Percentiles rank a stretch among this genome's conserved stretches.
These are phyloP conservation scores for Diabrotica balteata DNA, from an alignment of 2,888 invertebrate genomes.

Conservation along the genomic window DNA sequence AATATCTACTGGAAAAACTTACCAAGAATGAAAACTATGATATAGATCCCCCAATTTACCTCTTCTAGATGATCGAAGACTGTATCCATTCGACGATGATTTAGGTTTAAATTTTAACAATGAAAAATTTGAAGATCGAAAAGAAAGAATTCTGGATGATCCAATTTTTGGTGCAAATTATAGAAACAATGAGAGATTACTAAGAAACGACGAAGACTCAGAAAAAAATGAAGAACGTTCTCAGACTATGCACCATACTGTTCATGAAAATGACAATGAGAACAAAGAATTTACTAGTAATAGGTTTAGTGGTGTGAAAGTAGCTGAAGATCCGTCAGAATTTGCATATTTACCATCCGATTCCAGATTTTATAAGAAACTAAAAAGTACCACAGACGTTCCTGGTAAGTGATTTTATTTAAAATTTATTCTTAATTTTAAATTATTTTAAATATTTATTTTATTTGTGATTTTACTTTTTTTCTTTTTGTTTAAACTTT, in stretches of 20 bases:
- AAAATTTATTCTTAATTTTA: too few relatives aligned
- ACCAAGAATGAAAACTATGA: conserved; percentile 18
- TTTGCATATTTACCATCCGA: conserved; percentile 58
- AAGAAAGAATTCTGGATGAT: conserved; percentile 28
- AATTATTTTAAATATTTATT: too few relatives aligned
- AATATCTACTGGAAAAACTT: conserved; percentile 22
- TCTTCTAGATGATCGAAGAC: conserved; percentile 35
- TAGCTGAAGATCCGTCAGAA: conserved; percentile 51
- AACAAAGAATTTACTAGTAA: conserved; percentile 33
- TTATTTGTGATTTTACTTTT: too few relatives aligned
- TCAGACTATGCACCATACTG: conserved; percentile 6
- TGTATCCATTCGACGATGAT: conserved; percentile 45
- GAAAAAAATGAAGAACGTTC: conserved; percentile 13
- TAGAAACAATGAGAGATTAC: conserved; percentile 9
- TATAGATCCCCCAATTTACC: conserved; percentile 20
- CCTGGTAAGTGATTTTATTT: too few relatives aligned
- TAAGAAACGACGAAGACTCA: background rate
- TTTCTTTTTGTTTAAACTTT: too few relatives aligned
- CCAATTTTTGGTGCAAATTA: conserved; percentile 14
- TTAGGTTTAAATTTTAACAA: conserved; percentile 45
- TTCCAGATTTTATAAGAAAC: conserved; percentile 53
- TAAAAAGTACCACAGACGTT: conserved; percentile 10
- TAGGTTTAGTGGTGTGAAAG: conserved; percentile 40
- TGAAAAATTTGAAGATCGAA: conserved; percentile 32
- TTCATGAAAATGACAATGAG: conserved; percentile 18